phyloP scores from a whole-genome alignment of 2,113 vertebrate species.

The Crypturellus undulatus region DNA sequence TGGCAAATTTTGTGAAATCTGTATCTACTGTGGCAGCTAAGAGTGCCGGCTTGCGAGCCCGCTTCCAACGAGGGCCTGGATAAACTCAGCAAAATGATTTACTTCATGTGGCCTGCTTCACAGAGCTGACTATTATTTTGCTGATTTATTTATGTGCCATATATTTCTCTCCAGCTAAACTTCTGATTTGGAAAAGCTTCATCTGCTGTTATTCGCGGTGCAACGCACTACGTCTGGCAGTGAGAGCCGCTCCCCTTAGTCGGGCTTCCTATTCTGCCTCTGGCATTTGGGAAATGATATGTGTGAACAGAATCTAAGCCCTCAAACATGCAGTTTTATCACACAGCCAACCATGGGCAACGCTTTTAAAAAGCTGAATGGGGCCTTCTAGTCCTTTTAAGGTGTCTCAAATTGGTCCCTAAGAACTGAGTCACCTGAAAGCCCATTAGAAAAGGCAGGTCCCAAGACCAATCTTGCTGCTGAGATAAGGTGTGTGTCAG shows the following conservation, averaged over 20 bases:
- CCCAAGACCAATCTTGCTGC: background rate
- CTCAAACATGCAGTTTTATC: background rate
- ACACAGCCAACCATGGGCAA: background rate
- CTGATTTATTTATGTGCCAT: background rate
- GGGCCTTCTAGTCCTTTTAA: background rate
- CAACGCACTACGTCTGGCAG: background rate
- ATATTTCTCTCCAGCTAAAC: background rate
- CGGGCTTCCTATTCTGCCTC: background rate
- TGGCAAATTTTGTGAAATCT: background rate
- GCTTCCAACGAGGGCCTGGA: background rate
- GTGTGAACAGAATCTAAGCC: background rate
- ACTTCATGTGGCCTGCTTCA: background rate
- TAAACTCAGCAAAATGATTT: background rate
- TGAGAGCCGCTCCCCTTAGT: background rate
- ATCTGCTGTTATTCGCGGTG: background rate
- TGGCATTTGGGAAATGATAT: background rate
- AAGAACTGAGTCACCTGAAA: background rate
- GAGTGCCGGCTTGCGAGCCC: background rate
- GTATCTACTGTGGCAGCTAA: background rate
- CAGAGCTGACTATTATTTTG: slow-evolving; percentile 28
- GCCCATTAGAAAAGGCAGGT: background rate
- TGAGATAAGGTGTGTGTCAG: background rate
- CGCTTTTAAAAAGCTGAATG: background rate
- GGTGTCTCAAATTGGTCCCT: background rate
- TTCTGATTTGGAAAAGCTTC: background rate